Conservation (phyloP, 2,113 vertebrate genomes). For the Indri indri region DNA sequence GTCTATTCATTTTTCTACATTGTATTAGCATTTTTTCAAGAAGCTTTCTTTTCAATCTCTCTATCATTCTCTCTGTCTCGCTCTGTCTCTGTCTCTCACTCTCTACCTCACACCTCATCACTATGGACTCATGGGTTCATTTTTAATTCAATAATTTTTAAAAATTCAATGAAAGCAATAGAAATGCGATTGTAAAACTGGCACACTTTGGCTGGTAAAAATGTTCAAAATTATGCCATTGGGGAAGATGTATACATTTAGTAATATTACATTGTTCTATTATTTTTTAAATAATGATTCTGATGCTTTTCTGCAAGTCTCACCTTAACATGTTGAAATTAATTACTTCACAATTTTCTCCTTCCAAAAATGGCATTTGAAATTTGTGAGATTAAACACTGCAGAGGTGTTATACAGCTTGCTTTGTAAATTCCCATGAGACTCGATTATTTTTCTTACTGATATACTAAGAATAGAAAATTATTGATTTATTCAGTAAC, state of each 20-base stretch:
- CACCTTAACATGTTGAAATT: neutral
- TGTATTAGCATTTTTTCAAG: neutral
- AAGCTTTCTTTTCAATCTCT: neutral
- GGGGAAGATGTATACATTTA: neutral
- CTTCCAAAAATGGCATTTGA: constrained; percentile 31
- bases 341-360: constrained; percentile 36
- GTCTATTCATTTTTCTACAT: neutral
- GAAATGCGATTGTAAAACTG: neutral
- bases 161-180: neutral
- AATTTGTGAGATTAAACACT: neutral
- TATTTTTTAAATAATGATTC: constrained; percentile 26
- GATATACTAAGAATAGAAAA: constrained; percentile 28
- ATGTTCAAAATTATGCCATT: neutral
- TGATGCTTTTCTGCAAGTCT: neutral
- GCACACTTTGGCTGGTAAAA: neutral
- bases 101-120: neutral
- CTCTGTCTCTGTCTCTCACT: neutral
- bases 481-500: constrained; percentile 63
- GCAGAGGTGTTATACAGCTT: neutral
- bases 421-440: constrained; percentile 24
- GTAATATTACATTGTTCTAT: neutral
- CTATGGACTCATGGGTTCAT: neutral
- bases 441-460: constrained; percentile 13
- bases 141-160: constrained; percentile 14
- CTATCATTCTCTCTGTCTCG: too few species aligned